Percentiles rank a stretch among this genome's conserved stretches.
These are phyloP conservation scores for Frankliniella intonsa DNA, from an alignment of 2,888 invertebrate genomes.

Conservation along the genomic window DNA sequence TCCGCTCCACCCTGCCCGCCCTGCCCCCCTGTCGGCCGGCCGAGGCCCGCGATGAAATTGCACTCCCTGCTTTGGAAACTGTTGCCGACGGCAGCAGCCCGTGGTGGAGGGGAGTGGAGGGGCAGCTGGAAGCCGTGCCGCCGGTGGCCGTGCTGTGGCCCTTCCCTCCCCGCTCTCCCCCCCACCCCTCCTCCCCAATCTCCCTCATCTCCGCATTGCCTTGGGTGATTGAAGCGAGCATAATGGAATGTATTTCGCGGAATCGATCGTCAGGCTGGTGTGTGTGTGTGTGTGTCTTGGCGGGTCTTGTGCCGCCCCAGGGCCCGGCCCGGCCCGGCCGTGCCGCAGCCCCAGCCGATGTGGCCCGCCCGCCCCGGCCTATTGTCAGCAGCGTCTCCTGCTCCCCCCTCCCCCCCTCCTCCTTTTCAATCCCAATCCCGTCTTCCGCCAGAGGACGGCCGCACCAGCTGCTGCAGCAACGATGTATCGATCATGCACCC, in stretches of 20 bases:
- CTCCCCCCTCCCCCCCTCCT: no score
- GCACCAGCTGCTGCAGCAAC: no score
- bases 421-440: no score
- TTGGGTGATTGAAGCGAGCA: not conserved
- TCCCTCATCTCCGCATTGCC: not conserved
- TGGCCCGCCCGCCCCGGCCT: no score
- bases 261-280: not conserved
- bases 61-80: not conserved
- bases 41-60: not conserved
- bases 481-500: no score
- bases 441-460: no score
- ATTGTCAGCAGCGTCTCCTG: no score
- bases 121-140: not conserved
- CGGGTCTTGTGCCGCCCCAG: not conserved
- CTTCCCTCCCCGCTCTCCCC: not conserved
- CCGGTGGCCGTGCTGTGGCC: not conserved
- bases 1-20: not conserved
- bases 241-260: not conserved
- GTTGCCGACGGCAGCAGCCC: not conserved
- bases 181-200: not conserved
- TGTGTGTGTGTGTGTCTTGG: no score
- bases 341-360: no score
- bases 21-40: not conserved
- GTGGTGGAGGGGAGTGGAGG: not conserved
- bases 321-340: not conserved